phyloP scores from a whole-genome alignment of 2,113 vertebrate genomes.

The Agapornis roseicollis region DNA sequence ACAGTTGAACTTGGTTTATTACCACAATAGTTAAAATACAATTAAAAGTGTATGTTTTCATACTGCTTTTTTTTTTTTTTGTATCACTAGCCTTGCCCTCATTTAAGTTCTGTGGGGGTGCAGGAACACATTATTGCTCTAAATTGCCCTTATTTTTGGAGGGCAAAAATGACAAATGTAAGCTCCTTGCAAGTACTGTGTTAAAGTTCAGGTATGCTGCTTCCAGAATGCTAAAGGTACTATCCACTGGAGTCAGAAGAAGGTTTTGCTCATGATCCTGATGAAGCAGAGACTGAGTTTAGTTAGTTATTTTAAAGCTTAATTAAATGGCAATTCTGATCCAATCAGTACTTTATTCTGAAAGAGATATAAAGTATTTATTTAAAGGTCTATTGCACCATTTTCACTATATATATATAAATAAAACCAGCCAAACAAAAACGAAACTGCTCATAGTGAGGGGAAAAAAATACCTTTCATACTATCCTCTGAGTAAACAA shows the following conservation, averaged over 20 bases:
- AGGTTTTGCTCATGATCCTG: not conserved
- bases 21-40: slow-evolving; percentile 26
- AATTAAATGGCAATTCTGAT: not conserved
- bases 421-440: not conserved
- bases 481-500: not conserved
- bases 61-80: not conserved
- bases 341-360: not conserved
- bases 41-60: not conserved
- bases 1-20: slow-evolving; percentile 35
- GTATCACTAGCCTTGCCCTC: not conserved
- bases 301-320: not conserved
- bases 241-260: not conserved
- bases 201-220: not conserved
- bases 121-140: not conserved
- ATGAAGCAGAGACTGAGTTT: not conserved
- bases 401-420: not conserved
- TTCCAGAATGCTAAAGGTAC: not conserved
- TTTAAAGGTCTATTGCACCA: not conserved
- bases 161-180: not conserved
- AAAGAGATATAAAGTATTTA: not conserved
- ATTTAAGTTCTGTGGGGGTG: not conserved
- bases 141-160: slow-evolving; percentile 13
- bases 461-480: not conserved
- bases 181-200: not conserved
- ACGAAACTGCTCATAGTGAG: not conserved